Conservation (phyloP, 2,888 invertebrate species). For the Polyommatus icarus region DNA sequence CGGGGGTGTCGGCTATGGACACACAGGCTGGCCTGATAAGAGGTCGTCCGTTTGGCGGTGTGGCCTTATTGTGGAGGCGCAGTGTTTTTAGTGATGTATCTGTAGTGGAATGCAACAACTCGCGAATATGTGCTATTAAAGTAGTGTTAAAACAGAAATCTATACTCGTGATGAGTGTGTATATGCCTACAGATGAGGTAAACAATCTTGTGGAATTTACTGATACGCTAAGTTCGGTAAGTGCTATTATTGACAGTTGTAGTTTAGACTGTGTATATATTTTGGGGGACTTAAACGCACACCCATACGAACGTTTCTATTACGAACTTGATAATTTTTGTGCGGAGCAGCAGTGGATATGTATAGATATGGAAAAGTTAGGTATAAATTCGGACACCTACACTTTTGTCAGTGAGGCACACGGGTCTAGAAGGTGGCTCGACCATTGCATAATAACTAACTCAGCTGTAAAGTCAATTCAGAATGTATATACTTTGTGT, state of each 20-base stretch:
- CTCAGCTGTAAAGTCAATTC: background rate
- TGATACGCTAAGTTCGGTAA: conserved; percentile 34
- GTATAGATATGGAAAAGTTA: background rate
- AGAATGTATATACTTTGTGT: background rate
- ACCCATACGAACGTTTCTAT: conserved; percentile 25
- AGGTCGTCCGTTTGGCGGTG: conserved; percentile 35
- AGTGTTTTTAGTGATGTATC: conserved; percentile 31
- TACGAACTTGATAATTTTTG: background rate
- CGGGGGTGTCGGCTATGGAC: conserved; percentile 33
- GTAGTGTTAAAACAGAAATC: conserved; percentile 18
- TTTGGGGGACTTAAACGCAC: conserved; percentile 26
- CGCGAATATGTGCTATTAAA: conserved; percentile 29
- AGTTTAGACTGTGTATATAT: conserved; percentile 33
- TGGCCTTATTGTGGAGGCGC: conserved; percentile 37
- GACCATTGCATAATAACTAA: background rate
- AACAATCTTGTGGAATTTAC: conserved; percentile 39
- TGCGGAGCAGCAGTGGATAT: background rate
- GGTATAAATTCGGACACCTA: background rate
- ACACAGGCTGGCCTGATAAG: conserved; percentile 31
- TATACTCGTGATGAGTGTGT: conserved; percentile 38
- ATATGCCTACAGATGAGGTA: conserved; percentile 38
- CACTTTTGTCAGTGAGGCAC: background rate
- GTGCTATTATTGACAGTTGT: conserved; percentile 36
- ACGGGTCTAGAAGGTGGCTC: background rate
- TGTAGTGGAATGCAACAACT: conserved; percentile 34